These are phyloP conservation scores for Caenorhabditis inopinata DNA, from an alignment of 1,140 invertebrate species.

Conservation along the genomic window DNA sequence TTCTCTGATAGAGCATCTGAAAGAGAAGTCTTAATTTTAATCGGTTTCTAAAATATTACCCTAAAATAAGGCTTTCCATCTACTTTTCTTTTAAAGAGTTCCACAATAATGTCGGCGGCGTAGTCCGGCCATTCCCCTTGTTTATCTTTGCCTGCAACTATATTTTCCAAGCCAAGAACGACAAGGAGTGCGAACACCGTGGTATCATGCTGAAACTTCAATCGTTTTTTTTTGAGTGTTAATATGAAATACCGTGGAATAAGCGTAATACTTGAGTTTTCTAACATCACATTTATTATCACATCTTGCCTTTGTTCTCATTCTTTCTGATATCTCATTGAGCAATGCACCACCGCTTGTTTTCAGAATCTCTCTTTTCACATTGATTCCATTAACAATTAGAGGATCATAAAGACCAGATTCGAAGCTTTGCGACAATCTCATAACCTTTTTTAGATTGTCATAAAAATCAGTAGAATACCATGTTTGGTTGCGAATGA, in stretches of 20 bases:
- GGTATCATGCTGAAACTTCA: background rate
- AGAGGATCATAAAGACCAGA: slow-evolving; percentile 4
- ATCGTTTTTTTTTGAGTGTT: background rate
- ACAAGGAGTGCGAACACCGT: background rate
- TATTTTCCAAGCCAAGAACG: background rate
- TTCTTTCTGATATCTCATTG: background rate
- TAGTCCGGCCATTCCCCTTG: slow-evolving; percentile 8
- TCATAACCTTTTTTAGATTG: background rate
- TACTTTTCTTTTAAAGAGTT: background rate
- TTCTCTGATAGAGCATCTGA: background rate
- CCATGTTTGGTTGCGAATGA: background rate
- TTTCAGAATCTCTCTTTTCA: background rate
- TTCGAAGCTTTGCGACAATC: background rate
- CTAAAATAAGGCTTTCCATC: background rate
- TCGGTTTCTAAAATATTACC: background rate
- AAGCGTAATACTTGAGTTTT: background rate
- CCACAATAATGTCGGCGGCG: background rate
- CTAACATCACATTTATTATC: background rate
- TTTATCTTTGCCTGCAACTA: background rate
- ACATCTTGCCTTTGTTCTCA: slow-evolving; percentile 1
- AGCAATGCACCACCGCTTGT: background rate
- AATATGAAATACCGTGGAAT: slow-evolving; percentile 3
- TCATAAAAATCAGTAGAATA: background rate
- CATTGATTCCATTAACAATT: slow-evolving; percentile 6
- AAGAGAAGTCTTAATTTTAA: background rate